phyloP scores from a whole-genome alignment of 2,113 vertebrate genomes.

The Jacana jacana region DNA sequence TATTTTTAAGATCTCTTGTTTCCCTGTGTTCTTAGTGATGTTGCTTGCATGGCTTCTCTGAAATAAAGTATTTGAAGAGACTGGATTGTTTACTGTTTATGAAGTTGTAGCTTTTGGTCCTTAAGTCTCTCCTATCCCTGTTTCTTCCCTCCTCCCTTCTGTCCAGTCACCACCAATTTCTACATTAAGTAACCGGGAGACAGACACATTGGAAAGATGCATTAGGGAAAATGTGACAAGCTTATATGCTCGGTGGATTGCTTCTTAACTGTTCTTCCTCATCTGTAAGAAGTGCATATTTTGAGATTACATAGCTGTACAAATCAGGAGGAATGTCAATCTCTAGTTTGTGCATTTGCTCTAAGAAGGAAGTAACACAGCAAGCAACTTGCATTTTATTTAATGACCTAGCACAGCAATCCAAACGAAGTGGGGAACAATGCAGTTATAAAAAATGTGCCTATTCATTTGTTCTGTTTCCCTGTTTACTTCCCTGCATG shows the following conservation, averaged over 20 bases:
- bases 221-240: neutral
- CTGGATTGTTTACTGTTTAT: neutral
- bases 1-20: neutral
- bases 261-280: neutral
- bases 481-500: neutral
- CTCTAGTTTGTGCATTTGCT: neutral
- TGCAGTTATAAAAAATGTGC: neutral
- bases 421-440: neutral
- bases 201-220: neutral
- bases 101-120: neutral
- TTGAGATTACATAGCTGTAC: neutral
- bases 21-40: neutral
- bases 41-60: neutral
- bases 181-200: neutral
- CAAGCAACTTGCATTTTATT: neutral
- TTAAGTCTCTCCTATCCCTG: neutral
- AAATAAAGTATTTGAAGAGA: neutral
- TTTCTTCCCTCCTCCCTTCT: neutral
- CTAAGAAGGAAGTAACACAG: neutral
- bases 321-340: neutral
- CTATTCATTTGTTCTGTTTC: neutral
- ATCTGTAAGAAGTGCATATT: neutral
- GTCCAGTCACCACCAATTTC: neutral
- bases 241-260: neutral
- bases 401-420: neutral